Evolutionary conservation across 1,140 invertebrate species (phyloP).

Genomic region (Aradophagus sp.): DNA sequence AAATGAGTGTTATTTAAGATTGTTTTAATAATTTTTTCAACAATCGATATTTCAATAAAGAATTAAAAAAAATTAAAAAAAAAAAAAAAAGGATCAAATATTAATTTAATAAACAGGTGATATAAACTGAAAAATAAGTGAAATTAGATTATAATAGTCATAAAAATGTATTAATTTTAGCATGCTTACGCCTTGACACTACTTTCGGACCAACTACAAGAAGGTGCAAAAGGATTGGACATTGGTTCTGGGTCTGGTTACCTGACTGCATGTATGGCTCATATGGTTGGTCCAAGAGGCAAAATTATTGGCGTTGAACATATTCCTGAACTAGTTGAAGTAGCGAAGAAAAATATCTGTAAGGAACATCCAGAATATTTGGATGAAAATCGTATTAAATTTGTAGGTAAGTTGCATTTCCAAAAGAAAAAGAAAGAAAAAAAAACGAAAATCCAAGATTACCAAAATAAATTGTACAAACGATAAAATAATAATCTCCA

Average conservation of each 20-base stretch:
- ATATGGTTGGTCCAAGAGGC: constrained; percentile 80
- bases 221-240: constrained; percentile 78
- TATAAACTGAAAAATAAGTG: too few species aligned
- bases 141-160: too few species aligned
- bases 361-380: constrained; percentile 67
- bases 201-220: constrained; percentile 65
- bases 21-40: too few species aligned
- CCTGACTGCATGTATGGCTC: constrained; percentile 82
- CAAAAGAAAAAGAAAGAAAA: too few species aligned
- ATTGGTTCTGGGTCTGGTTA: constrained; percentile 84
- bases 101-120: too few species aligned
- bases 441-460: too few species aligned
- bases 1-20: too few species aligned
- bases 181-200: constrained; percentile 70
- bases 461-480: too few species aligned
- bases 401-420: constrained; percentile 63
- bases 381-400: constrained; percentile 67
- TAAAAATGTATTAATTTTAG: constrained; percentile 66
- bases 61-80: too few species aligned
- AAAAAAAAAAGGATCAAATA: background rate
- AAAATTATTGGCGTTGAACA: constrained; percentile 82
- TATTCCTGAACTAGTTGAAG: constrained; percentile 79
- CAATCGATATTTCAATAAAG: too few species aligned
- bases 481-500: too few species aligned
- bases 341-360: constrained; percentile 64